Percentiles rank a stretch among this genome's conserved stretches.
Conservation (phyloP, 2,113 vertebrate genomes). For the Lepus europaeus region DNA sequence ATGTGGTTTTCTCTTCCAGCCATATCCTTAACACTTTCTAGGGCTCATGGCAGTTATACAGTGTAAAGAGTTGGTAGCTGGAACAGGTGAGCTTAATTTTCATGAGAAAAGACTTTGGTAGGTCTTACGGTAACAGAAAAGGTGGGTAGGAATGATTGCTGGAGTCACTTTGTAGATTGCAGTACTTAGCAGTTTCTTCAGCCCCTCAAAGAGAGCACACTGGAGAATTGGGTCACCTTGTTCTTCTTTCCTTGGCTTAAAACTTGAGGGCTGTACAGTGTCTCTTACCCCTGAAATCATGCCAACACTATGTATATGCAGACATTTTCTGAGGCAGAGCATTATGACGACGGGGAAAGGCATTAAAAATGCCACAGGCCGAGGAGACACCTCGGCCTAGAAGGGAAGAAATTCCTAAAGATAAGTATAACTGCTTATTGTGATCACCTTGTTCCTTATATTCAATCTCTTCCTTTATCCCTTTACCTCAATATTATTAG, state of each 20-base stretch:
- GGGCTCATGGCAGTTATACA: background rate
- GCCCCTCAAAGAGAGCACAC: background rate
- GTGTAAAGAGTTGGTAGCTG: background rate
- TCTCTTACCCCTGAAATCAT: background rate
- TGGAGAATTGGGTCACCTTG: background rate
- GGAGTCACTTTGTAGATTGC: background rate
- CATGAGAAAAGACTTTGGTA: background rate
- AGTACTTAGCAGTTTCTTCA: background rate
- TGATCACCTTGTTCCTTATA: background rate
- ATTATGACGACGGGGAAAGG: background rate
- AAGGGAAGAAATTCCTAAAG: background rate
- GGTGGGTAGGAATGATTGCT: too few species aligned
- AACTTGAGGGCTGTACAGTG: background rate
- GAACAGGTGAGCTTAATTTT: background rate
- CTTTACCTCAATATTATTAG: background rate
- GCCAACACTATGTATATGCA: background rate
- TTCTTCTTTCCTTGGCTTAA: background rate
- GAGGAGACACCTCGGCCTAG: background rate
- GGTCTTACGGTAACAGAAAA: background rate
- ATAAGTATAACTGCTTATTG: background rate
- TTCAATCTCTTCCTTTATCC: background rate
- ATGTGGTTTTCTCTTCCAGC: conserved; percentile 78
- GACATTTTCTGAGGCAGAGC: background rate
- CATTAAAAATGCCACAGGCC: background rate
- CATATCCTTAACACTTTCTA: conserved; percentile 36